phyloP scores from a whole-genome alignment of 2,113 vertebrate species.

The Podarcis raffonei region DNA sequence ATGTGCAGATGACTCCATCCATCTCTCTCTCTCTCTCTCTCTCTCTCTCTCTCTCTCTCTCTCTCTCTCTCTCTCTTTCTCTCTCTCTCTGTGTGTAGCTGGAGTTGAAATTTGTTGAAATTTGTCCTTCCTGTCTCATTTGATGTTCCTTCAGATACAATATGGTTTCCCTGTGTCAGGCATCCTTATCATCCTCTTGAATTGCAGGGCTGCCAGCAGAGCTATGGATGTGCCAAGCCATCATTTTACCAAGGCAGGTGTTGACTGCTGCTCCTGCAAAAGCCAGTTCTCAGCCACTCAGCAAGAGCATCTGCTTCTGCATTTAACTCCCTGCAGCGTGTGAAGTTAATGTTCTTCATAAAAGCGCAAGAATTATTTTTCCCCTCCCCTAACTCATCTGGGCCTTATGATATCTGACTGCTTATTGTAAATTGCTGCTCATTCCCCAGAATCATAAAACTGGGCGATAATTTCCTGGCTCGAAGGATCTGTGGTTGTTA shows the following conservation, averaged over 20 bases:
- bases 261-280: conserved; percentile 16
- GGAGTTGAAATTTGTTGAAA: not conserved
- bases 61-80: too few relatives aligned
- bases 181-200: not conserved
- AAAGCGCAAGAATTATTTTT: not conserved
- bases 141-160: not conserved
- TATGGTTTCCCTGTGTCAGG: not conserved
- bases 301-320: conserved; percentile 33
- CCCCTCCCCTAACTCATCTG: not conserved
- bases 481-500: not conserved
- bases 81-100: not conserved
- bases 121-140: not conserved
- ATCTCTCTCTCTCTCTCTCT: too few relatives aligned
- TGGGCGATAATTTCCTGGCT: not conserved
- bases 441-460: conserved; percentile 12
- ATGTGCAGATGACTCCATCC: not conserved
- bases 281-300: conserved; percentile 9
- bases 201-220: not conserved
- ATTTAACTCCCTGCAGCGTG: not conserved
- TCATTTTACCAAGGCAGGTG: conserved; percentile 21
- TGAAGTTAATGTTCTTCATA: not conserved
- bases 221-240: not conserved
- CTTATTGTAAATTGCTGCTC: fast-evolving
- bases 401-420: fast-evolving
- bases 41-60: too few relatives aligned